Conservation (phyloP, 2,113 vertebrate species). For the Phylloscopus whistleri region DNA sequence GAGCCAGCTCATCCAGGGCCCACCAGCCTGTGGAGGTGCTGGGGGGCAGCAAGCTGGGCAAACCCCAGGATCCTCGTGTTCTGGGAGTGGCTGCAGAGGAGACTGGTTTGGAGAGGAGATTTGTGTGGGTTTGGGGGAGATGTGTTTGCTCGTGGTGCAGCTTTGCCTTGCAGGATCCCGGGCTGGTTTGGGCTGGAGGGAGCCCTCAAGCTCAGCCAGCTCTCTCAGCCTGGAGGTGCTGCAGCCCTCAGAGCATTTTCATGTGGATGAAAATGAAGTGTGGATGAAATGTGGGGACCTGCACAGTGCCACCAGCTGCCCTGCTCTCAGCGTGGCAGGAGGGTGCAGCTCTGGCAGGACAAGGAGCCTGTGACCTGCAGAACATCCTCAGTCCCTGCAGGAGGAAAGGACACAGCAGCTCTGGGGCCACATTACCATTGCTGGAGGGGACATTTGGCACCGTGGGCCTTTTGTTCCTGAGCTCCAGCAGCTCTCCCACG, state of each 20-base stretch:
- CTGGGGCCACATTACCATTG: rapidly evolving
- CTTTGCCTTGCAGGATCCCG: neutral
- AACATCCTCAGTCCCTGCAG: rapidly evolving
- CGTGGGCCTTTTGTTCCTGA: rapidly evolving
- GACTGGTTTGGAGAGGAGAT: neutral
- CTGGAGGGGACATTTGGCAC: neutral
- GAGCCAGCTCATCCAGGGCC: neutral
- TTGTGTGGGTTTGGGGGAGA: neutral
- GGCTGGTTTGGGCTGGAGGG: neutral
- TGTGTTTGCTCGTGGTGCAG: rapidly evolving
- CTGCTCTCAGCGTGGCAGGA: neutral
- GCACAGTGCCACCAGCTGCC: neutral
- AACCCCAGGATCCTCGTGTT: neutral
- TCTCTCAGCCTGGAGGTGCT: neutral
- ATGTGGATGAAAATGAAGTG: neutral
- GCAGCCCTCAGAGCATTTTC: neutral
- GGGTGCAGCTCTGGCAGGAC: neutral
- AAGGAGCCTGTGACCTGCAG: neutral
- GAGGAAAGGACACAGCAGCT: neutral
- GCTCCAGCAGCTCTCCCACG: rapidly evolving
- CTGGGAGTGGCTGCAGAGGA: neutral
- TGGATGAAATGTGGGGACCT: too few species aligned
- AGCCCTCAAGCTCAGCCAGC: neutral
- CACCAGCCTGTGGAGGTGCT: neutral
- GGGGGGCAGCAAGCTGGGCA: neutral